phyloP scores from a whole-genome alignment of 2,888 invertebrate genomes.

The Matsumyia berberina region DNA sequence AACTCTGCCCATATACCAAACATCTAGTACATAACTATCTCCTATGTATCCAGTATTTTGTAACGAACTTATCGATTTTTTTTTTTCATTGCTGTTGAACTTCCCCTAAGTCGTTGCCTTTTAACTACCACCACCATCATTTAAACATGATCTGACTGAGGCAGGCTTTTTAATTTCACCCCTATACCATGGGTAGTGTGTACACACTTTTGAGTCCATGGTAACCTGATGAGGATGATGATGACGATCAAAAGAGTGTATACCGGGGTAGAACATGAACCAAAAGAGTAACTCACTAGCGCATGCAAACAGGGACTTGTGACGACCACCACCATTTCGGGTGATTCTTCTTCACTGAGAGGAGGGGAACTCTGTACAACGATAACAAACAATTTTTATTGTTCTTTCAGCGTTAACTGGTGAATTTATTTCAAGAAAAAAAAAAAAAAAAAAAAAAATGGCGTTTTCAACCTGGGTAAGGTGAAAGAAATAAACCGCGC shows the following conservation, averaged over 20 bases:
- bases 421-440: slow-evolving; percentile 47
- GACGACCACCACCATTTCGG: slow-evolving; percentile 62
- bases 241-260: slow-evolving; percentile 39
- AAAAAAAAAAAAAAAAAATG: slow-evolving; percentile 42
- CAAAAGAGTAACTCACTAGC: slow-evolving; percentile 64
- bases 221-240: slow-evolving; percentile 55
- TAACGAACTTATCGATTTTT: slow-evolving; percentile 74
- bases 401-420: slow-evolving; percentile 45
- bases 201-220: slow-evolving; percentile 22
- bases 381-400: slow-evolving; percentile 58
- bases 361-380: slow-evolving; percentile 47
- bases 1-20: slow-evolving; percentile 11
- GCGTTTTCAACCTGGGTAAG: slow-evolving; percentile 60
- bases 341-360: slow-evolving; percentile 60
- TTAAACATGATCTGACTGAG: slow-evolving; percentile 61
- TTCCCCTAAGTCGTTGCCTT: slow-evolving; percentile 64
- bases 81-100: slow-evolving; percentile 20
- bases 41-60: slow-evolving; percentile 50
- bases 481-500: slow-evolving; percentile 72
- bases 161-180: slow-evolving; percentile 74
- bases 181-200: slow-evolving; percentile 44
- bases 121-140: slow-evolving; percentile 61
- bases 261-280: slow-evolving; percentile 43
- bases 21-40: neutral
- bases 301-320: slow-evolving; percentile 49